A percentile compares a stretch with the other conserved stretches of the same genome.
Evolutionary conservation across 2,888 invertebrate genomes (phyloP).

Genomic region (Sylvicola cinctus): DNA sequence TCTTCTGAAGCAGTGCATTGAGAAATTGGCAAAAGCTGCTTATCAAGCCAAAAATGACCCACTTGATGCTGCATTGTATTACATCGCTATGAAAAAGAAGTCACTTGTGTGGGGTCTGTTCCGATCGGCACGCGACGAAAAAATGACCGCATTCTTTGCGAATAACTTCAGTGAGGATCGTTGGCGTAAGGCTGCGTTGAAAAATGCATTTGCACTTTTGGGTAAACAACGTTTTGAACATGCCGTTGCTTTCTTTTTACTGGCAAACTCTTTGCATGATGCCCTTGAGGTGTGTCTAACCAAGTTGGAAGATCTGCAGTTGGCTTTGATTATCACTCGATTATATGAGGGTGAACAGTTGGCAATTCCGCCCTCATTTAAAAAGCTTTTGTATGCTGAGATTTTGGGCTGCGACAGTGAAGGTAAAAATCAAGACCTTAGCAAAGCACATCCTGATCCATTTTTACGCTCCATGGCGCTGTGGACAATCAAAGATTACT

Average conservation of each 20-base stretch:
- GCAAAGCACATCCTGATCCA: slow-evolving; percentile 77
- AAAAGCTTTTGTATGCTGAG: slow-evolving; percentile 56
- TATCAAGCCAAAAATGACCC: slow-evolving; percentile 87
- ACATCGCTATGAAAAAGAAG: slow-evolving; percentile 96
- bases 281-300: slow-evolving; percentile 72
- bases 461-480: slow-evolving; percentile 94
- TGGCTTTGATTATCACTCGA: slow-evolving; percentile 84
- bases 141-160: slow-evolving; percentile 88
- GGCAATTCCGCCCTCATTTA: slow-evolving; percentile 45
- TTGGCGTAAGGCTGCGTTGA: slow-evolving; percentile 93
- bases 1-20: slow-evolving; percentile 63
- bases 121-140: slow-evolving; percentile 65
- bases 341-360: slow-evolving; percentile 69
- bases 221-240: slow-evolving; percentile 94
- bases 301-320: slow-evolving; percentile 83
- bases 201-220: slow-evolving; percentile 92
- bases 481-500: slow-evolving; percentile 88
- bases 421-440: slow-evolving; percentile 45
- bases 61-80: slow-evolving; percentile 91
- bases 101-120: slow-evolving; percentile 91
- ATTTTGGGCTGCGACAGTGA: slow-evolving; percentile 50
- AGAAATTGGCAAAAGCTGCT: slow-evolving; percentile 83
- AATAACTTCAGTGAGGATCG: slow-evolving; percentile 86
- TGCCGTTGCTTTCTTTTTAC: slow-evolving; percentile 93
- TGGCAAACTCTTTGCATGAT: slow-evolving; percentile 86